Conservation (phyloP, 2,797 vertebrate genomes). For the Vespertilio murinus region DNA sequence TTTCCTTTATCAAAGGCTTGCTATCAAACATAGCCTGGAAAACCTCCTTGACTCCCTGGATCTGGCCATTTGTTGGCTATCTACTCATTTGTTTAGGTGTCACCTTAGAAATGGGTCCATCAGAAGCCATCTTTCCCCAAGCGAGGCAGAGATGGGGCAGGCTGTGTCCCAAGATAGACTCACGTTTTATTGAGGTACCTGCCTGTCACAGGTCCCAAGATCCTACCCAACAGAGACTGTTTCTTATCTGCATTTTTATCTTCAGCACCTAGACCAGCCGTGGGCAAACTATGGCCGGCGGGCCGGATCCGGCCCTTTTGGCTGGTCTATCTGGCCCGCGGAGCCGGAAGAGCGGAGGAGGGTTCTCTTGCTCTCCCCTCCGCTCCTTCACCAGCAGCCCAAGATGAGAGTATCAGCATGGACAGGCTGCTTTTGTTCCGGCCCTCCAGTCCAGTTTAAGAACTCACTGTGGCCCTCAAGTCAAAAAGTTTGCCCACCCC, state of each 20-base stretch:
- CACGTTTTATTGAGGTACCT: background rate
- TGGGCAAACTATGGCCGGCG: no score
- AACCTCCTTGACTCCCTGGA: background rate
- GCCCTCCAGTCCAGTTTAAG: no score
- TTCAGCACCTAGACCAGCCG: background rate
- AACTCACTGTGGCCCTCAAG: no score
- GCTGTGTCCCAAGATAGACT: background rate
- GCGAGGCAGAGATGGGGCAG: background rate
- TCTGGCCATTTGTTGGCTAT: no score
- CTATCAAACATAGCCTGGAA: background rate
- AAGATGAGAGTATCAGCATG: no score
- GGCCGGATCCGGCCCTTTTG: no score
- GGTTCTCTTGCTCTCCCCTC: no score
- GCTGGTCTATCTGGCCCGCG: no score
- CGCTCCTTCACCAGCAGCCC: no score
- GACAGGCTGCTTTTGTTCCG: no score
- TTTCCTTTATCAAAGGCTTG: background rate
- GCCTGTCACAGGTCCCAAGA: background rate
- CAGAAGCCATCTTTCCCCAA: background rate
- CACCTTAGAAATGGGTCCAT: background rate
- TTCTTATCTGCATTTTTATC: slow-evolving; percentile 6
- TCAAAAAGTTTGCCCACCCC: no score
- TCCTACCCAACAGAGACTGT: background rate
- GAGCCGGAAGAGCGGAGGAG: no score
- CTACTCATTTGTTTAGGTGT: background rate